Evolutionary conservation across 2,797 vertebrate species (phyloP), one percentile per base, ranked within the genome.

Genomic region (Cephalopachus bancanus): DNA sequence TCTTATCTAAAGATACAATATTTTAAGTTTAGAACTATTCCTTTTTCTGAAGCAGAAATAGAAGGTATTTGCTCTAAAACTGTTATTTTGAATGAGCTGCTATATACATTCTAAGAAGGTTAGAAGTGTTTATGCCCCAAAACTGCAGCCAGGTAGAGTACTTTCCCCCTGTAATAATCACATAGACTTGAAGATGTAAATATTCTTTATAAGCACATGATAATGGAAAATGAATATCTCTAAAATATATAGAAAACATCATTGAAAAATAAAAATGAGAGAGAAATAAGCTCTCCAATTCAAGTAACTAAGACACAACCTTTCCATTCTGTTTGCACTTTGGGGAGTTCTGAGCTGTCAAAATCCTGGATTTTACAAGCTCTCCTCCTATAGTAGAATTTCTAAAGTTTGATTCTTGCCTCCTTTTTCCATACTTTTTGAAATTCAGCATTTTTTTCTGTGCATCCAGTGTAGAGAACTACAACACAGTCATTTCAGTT

Each of bases 1-100:
- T 78, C 65, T 96, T 92, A 88, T 62, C 57, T 85, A 28, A 22
- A 49, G 44, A 75, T 88, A 60, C 37, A 71, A 79, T 83, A 65
- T 37, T 37, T 17, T 80, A 95, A 91, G 71, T 80, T 94, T 91
- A 88, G 30, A 74, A 96, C 44, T 80, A 90, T 65, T 91, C 28
- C 53, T 93, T 90, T 94, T 69, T 11, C 26, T 94, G 30, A 93
- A 89, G 9, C 62, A 89, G 51, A 95, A 96, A 95, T 51, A 69
- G 89, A 95, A 91, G 49, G 65, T 57, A 87, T 44, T 69, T 75
- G 26, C 15, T 91, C 55, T 90, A 79, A 78, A 89, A 83, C 53
- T n/a, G 6, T 93, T 96, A 71, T 4, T 16, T 24, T 87, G 88
- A 71, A 72, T 20, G n/a, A 49, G 30, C 20, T 28, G 17, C 83